These are phyloP conservation scores for Reinhardtius hippoglossoides DNA, from an alignment of 2,113 vertebrate species.

Conservation along the genomic window DNA sequence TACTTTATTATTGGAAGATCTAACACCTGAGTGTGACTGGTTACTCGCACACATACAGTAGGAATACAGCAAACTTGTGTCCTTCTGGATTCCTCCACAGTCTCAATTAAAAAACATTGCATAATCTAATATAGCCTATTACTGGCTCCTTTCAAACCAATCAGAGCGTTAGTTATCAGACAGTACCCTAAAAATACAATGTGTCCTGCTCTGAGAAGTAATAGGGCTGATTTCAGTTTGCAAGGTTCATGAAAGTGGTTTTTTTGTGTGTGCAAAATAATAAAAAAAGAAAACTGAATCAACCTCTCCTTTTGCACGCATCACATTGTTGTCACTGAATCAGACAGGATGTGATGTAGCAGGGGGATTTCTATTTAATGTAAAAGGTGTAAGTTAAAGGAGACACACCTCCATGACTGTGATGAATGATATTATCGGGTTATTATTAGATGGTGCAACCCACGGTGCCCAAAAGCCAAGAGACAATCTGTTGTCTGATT, in stretches of 20 bases:
- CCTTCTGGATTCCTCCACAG: neutral
- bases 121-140: neutral
- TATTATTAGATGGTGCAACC: neutral
- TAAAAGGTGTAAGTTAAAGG: slow-evolving; percentile 1
- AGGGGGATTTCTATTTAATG: slow-evolving; percentile 20
- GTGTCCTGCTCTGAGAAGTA: neutral
- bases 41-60: too few species aligned
- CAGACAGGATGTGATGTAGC: slow-evolving; percentile 25
- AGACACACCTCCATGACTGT: neutral
- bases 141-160: neutral
- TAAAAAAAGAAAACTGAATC: too few species aligned
- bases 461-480: neutral
- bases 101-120: neutral
- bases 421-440: slow-evolving; percentile 2
- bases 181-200: neutral
- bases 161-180: slow-evolving; percentile 30
- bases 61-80: slow-evolving; percentile 10
- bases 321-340: slow-evolving; percentile 4
- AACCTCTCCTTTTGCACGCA: too few species aligned
- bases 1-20: neutral
- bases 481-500: too few species aligned
- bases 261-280: neutral
- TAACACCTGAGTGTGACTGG: neutral
- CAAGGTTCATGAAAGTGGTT: neutral
- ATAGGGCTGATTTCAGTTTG: neutral